These are phyloP conservation scores for Halcyon malimbica DNA, from an alignment of 2,113 vertebrate genomes.

Conservation along the genomic window DNA sequence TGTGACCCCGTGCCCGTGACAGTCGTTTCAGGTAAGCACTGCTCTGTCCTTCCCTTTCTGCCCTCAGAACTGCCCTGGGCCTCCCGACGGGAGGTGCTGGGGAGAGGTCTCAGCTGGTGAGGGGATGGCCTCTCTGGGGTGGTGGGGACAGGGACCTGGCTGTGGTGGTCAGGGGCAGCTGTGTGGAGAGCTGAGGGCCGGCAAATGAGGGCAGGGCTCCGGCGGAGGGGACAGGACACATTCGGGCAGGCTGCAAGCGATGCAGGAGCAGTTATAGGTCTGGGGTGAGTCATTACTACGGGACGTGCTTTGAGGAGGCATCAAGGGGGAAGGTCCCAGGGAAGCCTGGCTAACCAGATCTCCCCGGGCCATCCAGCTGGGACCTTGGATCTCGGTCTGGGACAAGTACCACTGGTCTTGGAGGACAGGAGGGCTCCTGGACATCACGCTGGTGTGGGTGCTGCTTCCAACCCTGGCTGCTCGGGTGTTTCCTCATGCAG, in stretches of 20 bases:
- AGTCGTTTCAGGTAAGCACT: neutral
- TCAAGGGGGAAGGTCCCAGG: neutral
- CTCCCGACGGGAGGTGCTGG: accelerated
- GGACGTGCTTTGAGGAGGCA: neutral
- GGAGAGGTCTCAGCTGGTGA: neutral
- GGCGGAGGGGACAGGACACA: accelerated
- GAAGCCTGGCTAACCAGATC: neutral
- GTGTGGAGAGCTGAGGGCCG: neutral
- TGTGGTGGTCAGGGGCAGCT: neutral
- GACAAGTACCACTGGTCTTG: neutral
- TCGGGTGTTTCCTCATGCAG: neutral
- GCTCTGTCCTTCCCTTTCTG: neutral
- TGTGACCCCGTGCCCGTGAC: neutral
- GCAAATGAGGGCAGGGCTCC: neutral
- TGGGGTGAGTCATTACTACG: neutral
- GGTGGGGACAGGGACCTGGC: accelerated
- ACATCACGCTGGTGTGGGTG: neutral
- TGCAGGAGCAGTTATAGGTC: neutral
- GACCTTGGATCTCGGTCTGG: neutral
- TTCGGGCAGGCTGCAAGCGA: neutral
- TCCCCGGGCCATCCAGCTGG: neutral
- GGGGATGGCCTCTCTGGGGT: too few relatives aligned
- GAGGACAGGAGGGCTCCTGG: neutral
- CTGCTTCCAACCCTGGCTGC: neutral
- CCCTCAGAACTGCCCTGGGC: neutral